Evolutionary conservation across 2,888 invertebrate genomes (phyloP).

Genomic region (Leptinotarsa haldemani): DNA sequence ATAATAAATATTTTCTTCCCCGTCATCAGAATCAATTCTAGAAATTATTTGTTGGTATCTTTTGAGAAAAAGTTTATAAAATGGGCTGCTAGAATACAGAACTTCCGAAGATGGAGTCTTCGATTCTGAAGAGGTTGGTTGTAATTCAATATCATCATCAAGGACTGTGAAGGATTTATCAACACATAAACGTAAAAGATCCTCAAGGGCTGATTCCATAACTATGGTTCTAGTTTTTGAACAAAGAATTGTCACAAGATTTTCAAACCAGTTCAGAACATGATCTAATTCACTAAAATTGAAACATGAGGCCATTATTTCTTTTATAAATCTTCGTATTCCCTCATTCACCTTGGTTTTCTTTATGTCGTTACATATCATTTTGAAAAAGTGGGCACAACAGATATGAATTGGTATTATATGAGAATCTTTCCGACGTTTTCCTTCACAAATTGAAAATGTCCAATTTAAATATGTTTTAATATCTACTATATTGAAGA

Average conservation of each 20-base stretch:
- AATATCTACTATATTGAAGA: conserved; percentile 22
- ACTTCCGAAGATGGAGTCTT: background rate
- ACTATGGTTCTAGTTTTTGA: background rate
- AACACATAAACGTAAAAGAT: conserved; percentile 18
- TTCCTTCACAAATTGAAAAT: conserved; percentile 14
- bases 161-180: background rate
- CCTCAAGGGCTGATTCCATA: conserved; percentile 1
- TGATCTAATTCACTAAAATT: conserved; percentile 15
- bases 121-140: conserved; percentile 2
- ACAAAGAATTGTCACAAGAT: background rate
- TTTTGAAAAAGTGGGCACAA: conserved; percentile 27
- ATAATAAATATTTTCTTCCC: conserved; percentile 17
- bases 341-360: background rate
- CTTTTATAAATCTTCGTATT: conserved; percentile 1
- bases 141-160: background rate
- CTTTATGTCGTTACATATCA: conserved; percentile 22
- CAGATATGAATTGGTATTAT: conserved; percentile 22
- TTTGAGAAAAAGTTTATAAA: conserved; percentile 16
- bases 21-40: background rate
- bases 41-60: background rate
- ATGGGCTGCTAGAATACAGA: conserved; percentile 17
- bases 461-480: conserved; percentile 19
- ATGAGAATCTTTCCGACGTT: background rate
- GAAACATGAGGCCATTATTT: conserved; percentile 17
- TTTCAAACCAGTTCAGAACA: conserved; percentile 2